A percentile compares a stretch with the other conserved stretches of the same genome.
Conservation (phyloP, 1,140 invertebrate genomes). For the Lepidurus couesii region DNA sequence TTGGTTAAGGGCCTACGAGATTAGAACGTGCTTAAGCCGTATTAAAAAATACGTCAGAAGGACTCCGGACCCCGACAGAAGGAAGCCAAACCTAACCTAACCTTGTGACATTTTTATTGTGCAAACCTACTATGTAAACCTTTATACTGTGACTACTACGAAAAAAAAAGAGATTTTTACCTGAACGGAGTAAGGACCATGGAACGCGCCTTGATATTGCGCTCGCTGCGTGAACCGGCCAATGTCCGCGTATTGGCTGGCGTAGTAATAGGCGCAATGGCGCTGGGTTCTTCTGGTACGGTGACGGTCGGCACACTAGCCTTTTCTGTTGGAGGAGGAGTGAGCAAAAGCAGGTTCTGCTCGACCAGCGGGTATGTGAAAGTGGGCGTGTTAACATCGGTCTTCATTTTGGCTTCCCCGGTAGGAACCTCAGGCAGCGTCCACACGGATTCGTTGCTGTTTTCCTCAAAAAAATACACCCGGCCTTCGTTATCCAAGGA, state of each 20-base stretch:
- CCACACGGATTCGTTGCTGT: conserved; percentile 56
- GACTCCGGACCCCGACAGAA: too few relatives aligned
- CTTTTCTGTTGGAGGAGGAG: neutral
- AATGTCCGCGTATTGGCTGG: neutral
- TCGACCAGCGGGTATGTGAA: conserved; percentile 30
- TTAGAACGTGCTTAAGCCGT: too few relatives aligned
- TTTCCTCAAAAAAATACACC: conserved; percentile 58
- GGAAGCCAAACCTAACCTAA: too few relatives aligned
- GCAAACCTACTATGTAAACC: too few relatives aligned
- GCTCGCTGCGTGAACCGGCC: neutral
- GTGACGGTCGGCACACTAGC: neutral
- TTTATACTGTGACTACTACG: too few relatives aligned
- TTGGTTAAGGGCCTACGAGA: too few relatives aligned
- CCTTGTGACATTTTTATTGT: too few relatives aligned
- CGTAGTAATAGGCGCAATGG: neutral
- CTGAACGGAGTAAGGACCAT: conserved; percentile 39
- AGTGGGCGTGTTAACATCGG: neutral
- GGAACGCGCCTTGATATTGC: conserved; percentile 38
- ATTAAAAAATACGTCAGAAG: too few relatives aligned
- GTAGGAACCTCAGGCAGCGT: conserved; percentile 48
- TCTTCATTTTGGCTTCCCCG: neutral
- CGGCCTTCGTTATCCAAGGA: conserved; percentile 55
- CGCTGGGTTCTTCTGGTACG: neutral
- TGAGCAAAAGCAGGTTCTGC: neutral
- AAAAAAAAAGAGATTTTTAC: conserved; percentile 30